Conservation (phyloP, 2,888 invertebrate genomes). For the Catocala sponsa region DNA sequence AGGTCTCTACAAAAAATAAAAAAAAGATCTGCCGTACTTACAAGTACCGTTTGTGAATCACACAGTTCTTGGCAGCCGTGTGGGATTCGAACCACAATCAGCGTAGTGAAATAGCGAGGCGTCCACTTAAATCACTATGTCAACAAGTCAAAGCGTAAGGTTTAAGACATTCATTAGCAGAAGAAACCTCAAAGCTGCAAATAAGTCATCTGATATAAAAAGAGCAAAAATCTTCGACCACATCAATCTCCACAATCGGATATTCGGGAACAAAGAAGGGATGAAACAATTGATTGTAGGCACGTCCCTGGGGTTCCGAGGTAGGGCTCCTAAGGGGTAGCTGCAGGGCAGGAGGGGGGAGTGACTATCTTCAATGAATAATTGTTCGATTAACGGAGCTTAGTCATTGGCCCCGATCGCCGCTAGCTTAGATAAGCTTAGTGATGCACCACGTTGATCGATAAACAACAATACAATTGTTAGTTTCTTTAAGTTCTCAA, state of each 20-base stretch:
- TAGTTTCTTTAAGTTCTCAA: neutral
- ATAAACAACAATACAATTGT: conserved; percentile 12
- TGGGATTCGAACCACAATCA: too few relatives aligned
- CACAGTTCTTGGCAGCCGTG: too few relatives aligned
- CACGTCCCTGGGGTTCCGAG: conserved; percentile 25
- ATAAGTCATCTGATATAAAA: neutral
- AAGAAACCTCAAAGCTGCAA: neutral
- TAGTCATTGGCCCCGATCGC: conserved; percentile 78
- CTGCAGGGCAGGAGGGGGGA: conserved; percentile 31
- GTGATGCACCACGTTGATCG: conserved; percentile 45
- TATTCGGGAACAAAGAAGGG: conserved; percentile 32
- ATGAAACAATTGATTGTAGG: conserved; percentile 31
- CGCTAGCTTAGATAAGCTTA: conserved; percentile 66
- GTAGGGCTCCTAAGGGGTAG: conserved; percentile 39
- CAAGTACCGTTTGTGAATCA: too few relatives aligned
- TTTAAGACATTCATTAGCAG: too few relatives aligned
- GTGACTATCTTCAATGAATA: conserved; percentile 78
- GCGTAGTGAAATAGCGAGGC: too few relatives aligned
- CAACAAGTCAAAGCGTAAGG: too few relatives aligned
- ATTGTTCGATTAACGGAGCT: conserved; percentile 84
- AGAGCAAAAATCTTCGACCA: conserved; percentile 36
- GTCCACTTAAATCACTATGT: too few relatives aligned
- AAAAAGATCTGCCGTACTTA: too few relatives aligned
- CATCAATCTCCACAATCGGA: conserved; percentile 37
- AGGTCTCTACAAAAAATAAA: too few relatives aligned